phyloP scores from a whole-genome alignment of 2,888 invertebrate species.

The Aelia acuminata region DNA sequence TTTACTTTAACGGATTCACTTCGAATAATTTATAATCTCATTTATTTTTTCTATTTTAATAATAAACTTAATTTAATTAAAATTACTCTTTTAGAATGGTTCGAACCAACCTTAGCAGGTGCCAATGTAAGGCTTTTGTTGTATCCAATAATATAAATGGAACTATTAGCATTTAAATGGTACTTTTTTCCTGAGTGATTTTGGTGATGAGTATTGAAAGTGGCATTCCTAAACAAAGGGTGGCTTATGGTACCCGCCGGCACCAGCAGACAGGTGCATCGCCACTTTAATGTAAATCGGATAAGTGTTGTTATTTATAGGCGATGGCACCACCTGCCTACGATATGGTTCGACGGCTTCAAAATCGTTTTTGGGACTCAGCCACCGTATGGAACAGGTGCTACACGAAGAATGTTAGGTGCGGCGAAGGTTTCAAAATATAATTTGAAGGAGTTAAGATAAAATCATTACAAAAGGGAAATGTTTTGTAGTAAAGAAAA shows the following conservation, averaged over 20 bases:
- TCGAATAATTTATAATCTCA: too few relatives aligned
- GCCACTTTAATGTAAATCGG: conserved; percentile 44
- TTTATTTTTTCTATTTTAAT: too few relatives aligned
- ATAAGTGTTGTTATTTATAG: conserved; percentile 20
- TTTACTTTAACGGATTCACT: too few relatives aligned
- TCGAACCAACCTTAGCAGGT: not conserved
- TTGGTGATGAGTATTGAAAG: not conserved
- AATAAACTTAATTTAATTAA: not conserved
- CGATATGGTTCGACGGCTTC: not conserved
- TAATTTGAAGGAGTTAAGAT: not conserved
- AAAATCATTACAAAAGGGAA: not conserved
- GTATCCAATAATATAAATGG: not conserved
- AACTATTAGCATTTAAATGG: conserved; percentile 18
- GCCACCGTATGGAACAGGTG: not conserved
- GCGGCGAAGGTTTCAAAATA: not conserved
- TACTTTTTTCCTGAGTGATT: conserved; percentile 13
- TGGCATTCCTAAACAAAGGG: not conserved
- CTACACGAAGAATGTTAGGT: not conserved
- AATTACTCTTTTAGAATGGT: not conserved
- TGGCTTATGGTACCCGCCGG: conserved; percentile 49
- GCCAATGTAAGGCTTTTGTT: not conserved
- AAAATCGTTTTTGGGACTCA: conserved; percentile 13
- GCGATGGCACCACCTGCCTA: conserved; percentile 13
- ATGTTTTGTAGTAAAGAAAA: too few relatives aligned
- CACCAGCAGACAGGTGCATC: conserved; percentile 4